These are phyloP conservation scores for Embiotoca jacksoni DNA, from an alignment of 2,113 vertebrate species.

Conservation along the genomic window DNA sequence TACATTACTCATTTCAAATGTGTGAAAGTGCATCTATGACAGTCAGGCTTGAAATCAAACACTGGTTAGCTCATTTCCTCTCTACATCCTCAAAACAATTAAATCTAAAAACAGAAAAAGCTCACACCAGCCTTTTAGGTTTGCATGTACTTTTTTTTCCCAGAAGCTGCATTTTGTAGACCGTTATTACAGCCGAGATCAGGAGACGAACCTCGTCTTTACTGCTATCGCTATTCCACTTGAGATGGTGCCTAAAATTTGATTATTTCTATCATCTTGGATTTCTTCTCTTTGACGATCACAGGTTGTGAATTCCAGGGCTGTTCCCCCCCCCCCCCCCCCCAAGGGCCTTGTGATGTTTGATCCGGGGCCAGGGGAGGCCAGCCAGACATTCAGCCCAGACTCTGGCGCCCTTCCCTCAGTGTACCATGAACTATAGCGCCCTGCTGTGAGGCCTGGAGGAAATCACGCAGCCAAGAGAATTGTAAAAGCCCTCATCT, in stretches of 20 bases:
- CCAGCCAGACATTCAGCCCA: constrained; percentile 69
- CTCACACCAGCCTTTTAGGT: neutral
- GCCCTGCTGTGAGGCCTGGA: constrained; percentile 77
- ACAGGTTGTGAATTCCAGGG: constrained; percentile 69
- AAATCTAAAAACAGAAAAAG: neutral
- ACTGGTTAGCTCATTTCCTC: constrained; percentile 46
- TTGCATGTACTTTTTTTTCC: constrained; percentile 5
- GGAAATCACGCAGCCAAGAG: constrained; percentile 66
- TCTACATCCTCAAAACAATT: constrained; percentile 41
- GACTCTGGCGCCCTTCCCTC: constrained; percentile 68
- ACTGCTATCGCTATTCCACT: constrained; percentile 47
- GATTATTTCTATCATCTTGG: constrained; percentile 73
- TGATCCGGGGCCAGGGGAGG: constrained; percentile 77
- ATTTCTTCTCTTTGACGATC: constrained; percentile 65
- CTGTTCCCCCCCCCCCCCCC: constrained; percentile 14
- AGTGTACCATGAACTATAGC: constrained; percentile 67
- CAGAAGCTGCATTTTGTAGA: neutral
- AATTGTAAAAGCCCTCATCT: constrained; percentile 64
- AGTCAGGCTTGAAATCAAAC: constrained; percentile 8
- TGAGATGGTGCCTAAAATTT: constrained; percentile 62
- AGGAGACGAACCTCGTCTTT: constrained; percentile 20
- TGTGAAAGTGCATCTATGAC: constrained; percentile 33
- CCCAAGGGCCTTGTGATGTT: constrained; percentile 63
- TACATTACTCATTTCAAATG: constrained; percentile 25
- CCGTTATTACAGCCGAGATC: constrained; percentile 25